Conservation (phyloP, 23 tunicate genomes). For the Trididemnum clinides region DNA sequence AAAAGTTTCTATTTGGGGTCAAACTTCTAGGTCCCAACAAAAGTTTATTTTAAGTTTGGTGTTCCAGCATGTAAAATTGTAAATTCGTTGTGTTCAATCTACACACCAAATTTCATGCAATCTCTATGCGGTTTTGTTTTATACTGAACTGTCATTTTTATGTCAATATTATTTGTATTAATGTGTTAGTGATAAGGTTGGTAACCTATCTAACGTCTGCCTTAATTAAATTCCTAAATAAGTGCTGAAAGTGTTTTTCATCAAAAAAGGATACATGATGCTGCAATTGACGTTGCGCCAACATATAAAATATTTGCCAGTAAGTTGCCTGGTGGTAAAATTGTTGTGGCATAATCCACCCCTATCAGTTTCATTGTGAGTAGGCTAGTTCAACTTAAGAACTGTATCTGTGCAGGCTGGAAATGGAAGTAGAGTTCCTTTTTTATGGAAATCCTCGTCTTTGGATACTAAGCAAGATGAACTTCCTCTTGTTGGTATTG, state of each 20-base stretch:
- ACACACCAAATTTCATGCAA: not conserved
- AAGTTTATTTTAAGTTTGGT: too few relatives aligned
- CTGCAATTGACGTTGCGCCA: too few relatives aligned
- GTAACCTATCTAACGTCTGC: not conserved
- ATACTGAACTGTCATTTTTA: not conserved
- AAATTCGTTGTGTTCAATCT: not conserved
- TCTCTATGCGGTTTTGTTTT: not conserved
- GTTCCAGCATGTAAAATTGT: too few relatives aligned
- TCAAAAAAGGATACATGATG: not conserved
- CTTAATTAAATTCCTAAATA: too few relatives aligned
- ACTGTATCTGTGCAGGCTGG: not conserved
- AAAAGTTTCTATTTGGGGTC: too few relatives aligned
- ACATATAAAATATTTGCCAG: too few relatives aligned
- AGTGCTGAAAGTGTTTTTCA: not conserved
- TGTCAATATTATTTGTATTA: not conserved
- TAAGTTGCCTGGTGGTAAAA: not conserved
- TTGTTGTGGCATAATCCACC: not conserved
- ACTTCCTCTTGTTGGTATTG: conserved; percentile 51
- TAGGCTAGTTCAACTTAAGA: not conserved
- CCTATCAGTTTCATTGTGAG: not conserved
- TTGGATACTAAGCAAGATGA: conserved; percentile 21
- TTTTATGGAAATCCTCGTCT: conserved; percentile 43
- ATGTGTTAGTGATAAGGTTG: not conserved
- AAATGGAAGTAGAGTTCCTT: conserved; percentile 28
- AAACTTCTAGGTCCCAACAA: too few relatives aligned